phyloP scores from a whole-genome alignment of 2,888 invertebrate species.

The Aradus depressus region DNA sequence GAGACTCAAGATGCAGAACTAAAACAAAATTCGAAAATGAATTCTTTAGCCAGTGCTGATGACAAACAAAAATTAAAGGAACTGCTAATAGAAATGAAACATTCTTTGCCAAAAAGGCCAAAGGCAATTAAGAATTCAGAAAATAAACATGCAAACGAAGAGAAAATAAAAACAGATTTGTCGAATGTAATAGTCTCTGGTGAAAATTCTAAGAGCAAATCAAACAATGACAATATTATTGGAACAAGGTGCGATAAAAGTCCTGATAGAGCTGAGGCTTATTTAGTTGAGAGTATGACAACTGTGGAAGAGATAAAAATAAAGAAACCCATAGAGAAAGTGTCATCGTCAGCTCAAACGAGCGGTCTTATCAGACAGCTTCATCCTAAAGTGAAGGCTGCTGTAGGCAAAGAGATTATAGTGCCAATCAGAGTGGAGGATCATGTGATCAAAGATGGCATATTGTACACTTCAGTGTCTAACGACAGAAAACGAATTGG shows the following conservation, averaged over 20 bases:
- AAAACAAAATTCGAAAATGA: not conserved
- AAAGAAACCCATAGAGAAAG: constrained; percentile 37
- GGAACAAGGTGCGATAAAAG: not conserved
- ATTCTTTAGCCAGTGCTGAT: constrained; percentile 10
- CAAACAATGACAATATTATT: constrained; percentile 1
- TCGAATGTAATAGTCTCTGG: not conserved
- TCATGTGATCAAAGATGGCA: constrained; percentile 32
- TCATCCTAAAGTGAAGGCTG: constrained; percentile 27
- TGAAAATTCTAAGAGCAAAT: not conserved
- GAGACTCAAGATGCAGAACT: not conserved
- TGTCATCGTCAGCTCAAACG: constrained; percentile 49
- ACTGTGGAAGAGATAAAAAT: constrained; percentile 41
- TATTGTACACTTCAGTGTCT: constrained; percentile 25
- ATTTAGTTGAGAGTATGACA: constrained; percentile 38
- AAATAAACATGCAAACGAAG: not conserved
- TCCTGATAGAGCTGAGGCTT: constrained; percentile 35
- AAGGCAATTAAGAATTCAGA: constrained; percentile 18
- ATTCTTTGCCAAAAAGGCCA: constrained; percentile 52
- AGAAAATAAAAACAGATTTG: constrained; percentile 1
- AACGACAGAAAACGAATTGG: constrained; percentile 31
- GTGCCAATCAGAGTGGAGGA: constrained; percentile 33
- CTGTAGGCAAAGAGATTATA: constrained; percentile 23
- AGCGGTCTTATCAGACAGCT: constrained; percentile 41
- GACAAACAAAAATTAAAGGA: constrained; percentile 43
- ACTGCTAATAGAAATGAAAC: constrained; percentile 66